Evolutionary conservation across 1,140 invertebrate species (phyloP), one percentile per base, ranked within the genome.

Genomic region (Eciton burchellii): DNA sequence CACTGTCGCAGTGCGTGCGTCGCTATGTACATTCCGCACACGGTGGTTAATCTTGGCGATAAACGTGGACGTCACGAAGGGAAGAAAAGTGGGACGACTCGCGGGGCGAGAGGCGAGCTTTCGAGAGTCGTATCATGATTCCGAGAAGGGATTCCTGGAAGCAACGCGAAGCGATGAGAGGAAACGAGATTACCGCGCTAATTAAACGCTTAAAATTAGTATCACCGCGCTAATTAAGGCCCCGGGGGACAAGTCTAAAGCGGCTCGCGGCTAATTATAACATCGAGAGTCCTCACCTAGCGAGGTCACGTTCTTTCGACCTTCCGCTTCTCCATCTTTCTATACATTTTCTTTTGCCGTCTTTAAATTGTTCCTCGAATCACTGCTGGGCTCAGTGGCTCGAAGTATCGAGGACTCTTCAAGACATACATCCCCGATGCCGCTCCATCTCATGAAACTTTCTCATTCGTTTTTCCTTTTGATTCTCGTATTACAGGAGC

Each of bases 171-270:
- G 52, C 9, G 24, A 79, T 19, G 29, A 11, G 3, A 41, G 35
- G 4, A 21, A 56, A 57, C 24, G 12, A 21, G 21, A 68, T 68
- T 56, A 77, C 21, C 26, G 11, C 41, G 2, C 3, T 16, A n/a
- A n/a, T n/a, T 21, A 68, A 68, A 11, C n/a, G 47, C 12, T 79
- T 79, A 79, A 70, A 79, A 70, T 79, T 70, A 79, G n/a, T 70
- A 45, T 59, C 63, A 11, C 43, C 49, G 52, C 16, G 74, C 63
- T 70, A 79, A 79, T 70, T 70, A 70, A 70, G 24, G 3, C 45
- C 24, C n/a, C 16, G 16, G 16, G 41, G 19, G 49, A 57, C 43
- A 43, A 56, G 49, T 68, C 63, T 79, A 57, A 79, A 29, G 35
- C n/a, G 74, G 54, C 41, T 41, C 49, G n/a, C n/a, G 49, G 56